A percentile compares a stretch with the other conserved stretches of the same genome.
phyloP scores from a whole-genome alignment of 2,113 vertebrate genomes.

The Capreolus pygargus region DNA sequence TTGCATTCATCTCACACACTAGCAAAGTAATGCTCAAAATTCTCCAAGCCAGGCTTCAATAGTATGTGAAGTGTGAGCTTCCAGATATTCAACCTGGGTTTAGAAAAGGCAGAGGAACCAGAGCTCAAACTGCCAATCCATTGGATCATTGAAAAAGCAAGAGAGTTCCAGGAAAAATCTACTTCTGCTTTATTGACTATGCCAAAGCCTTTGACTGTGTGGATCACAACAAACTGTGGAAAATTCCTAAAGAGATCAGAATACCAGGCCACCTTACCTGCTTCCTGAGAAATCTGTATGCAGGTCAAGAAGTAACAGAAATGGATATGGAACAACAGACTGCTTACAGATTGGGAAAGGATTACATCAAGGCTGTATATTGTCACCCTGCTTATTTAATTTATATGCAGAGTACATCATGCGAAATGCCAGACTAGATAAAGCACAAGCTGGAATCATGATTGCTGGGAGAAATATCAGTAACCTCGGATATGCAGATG shows the following conservation, averaged over 20 bases:
- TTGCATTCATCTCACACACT: neutral
- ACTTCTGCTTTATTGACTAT: neutral
- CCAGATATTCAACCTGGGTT: neutral
- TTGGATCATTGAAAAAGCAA: neutral
- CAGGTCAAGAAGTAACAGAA: neutral
- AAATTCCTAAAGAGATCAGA: neutral
- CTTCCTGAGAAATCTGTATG: neutral
- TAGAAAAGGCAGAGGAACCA: neutral
- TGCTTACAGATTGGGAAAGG: neutral
- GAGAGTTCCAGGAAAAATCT: neutral
- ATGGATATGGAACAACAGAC: neutral
- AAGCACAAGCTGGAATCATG: neutral
- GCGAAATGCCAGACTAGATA: neutral
- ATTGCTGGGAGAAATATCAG: neutral
- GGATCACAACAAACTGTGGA: neutral
- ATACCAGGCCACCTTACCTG: neutral
- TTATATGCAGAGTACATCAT: neutral
- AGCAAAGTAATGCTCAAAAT: neutral
- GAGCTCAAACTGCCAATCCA: neutral
- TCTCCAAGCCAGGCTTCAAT: neutral
- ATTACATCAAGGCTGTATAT: neutral
- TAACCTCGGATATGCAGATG: neutral
- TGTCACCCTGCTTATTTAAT: neutral
- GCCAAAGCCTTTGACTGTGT: neutral
- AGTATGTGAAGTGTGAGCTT: neutral